A percentile compares a stretch with the other conserved stretches of the same genome.
These are phyloP conservation scores for Eupithecia dodoneata DNA, from an alignment of 2,888 invertebrate genomes.

Conservation along the genomic window DNA sequence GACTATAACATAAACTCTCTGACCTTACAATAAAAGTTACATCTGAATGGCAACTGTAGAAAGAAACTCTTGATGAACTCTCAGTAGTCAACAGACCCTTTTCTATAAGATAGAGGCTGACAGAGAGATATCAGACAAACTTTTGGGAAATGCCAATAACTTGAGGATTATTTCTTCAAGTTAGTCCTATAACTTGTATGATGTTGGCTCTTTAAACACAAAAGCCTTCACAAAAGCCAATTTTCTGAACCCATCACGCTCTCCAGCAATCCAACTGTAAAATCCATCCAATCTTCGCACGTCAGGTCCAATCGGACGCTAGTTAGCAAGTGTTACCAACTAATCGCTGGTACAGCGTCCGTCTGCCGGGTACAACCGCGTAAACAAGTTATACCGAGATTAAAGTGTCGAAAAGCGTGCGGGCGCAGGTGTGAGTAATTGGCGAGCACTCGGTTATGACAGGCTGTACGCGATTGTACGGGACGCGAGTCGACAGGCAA, in stretches of 20 bases:
- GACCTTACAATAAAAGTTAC: slow-evolving; percentile 9
- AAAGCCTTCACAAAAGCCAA: neutral
- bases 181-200: neutral
- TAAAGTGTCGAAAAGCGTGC: slow-evolving; percentile 59
- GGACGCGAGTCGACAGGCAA: slow-evolving; percentile 53
- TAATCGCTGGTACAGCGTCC: slow-evolving; percentile 25
- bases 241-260: neutral
- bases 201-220: neutral
- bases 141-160: neutral
- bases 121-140: neutral
- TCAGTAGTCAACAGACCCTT: neutral
- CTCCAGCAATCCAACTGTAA: neutral
- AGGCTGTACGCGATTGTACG: slow-evolving; percentile 33
- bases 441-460: slow-evolving; percentile 62
- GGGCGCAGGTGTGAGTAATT: slow-evolving; percentile 67
- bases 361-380: slow-evolving; percentile 33
- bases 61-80: neutral
- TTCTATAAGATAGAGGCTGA: neutral
- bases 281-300: slow-evolving; percentile 19
- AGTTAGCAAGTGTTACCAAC: slow-evolving; percentile 20
- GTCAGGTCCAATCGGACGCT: slow-evolving; percentile 17
- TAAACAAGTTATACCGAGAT: slow-evolving; percentile 60
- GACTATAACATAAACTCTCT: slow-evolving; percentile 4
- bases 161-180: neutral
- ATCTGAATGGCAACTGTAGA: neutral